Conservation (phyloP, 1,140 invertebrate species). For the Whitmania pigra region DNA sequence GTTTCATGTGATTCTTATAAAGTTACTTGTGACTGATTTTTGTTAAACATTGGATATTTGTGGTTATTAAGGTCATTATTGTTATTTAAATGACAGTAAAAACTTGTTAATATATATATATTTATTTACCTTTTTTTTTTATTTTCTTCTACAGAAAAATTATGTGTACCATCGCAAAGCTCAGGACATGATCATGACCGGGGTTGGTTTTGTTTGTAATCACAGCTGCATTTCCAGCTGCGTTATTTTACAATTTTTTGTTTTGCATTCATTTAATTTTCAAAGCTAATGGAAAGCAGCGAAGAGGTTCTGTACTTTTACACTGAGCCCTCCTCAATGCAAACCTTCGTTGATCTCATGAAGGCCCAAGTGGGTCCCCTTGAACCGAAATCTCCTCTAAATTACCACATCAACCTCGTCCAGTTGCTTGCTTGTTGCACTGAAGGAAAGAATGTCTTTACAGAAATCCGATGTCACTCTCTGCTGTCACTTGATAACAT, state of each 20-base stretch:
- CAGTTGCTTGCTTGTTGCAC: conserved; percentile 87
- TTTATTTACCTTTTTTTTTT: background rate
- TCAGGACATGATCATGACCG: conserved; percentile 21
- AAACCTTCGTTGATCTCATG: conserved; percentile 85
- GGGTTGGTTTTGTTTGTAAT: conserved; percentile 6
- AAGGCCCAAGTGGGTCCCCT: conserved; percentile 59
- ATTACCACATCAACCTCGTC: conserved; percentile 92
- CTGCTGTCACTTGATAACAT: conserved; percentile 91
- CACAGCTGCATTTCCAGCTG: background rate
- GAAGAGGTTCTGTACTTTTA: conserved; percentile 95
- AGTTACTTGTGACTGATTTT: no score
- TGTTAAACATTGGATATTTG: no score
- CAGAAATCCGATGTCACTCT: conserved; percentile 97
- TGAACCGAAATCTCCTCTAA: conserved; percentile 62
- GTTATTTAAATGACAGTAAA: no score
- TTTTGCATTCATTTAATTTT: background rate
- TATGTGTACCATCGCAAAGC: conserved; percentile 21
- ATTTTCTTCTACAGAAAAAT: conserved; percentile 12
- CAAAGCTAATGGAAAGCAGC: conserved; percentile 77
- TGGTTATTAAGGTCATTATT: no score
- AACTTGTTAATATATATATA: no score
- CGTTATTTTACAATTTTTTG: background rate
- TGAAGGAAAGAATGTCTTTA: conserved; percentile 97
- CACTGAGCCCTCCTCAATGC: conserved; percentile 84
- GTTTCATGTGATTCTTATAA: no score